A percentile compares a stretch with the other conserved stretches of the same genome.
Evolutionary conservation across 2,888 invertebrate species (phyloP).

Genomic region (Eupithecia subfuscata): DNA sequence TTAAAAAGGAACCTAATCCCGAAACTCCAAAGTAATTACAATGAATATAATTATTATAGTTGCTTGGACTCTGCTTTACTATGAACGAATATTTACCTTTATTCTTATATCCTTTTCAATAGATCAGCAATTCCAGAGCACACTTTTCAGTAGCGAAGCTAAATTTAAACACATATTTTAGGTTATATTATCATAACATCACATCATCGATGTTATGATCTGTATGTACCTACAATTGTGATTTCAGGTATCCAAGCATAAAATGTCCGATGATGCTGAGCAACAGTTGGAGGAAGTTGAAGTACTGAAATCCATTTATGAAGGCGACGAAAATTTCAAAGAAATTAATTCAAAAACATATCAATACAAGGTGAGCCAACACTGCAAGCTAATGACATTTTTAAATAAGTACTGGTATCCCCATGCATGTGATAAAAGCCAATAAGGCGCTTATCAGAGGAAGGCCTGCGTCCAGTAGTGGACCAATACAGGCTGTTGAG

Average conservation of each 20-base stretch:
- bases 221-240: not conserved
- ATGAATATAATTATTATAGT: too few relatives aligned
- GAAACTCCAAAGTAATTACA: too few relatives aligned
- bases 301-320: constrained; percentile 96
- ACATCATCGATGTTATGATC: too few relatives aligned
- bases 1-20: not conserved
- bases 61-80: not conserved
- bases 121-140: not conserved
- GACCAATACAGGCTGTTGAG: too few relatives aligned
- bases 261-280: constrained; percentile 83
- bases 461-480: too few relatives aligned
- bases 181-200: constrained; percentile 22
- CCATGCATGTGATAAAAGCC: too few relatives aligned
- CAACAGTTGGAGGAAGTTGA: constrained; percentile 95
- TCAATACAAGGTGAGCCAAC: constrained; percentile 92
- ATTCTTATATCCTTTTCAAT: not conserved
- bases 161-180: constrained; percentile 3
- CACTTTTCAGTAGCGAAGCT: not conserved
- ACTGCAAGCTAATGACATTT: not conserved
- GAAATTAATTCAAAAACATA: constrained; percentile 90
- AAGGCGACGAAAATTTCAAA: constrained; percentile 95
- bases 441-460: too few relatives aligned
- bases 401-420: not conserved
- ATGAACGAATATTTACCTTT: not conserved
- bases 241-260: constrained; percentile 22